Base-by-base conservation (phyloP, 2,888 invertebrate species). In the Leptogaster cylindrica region DNA sequence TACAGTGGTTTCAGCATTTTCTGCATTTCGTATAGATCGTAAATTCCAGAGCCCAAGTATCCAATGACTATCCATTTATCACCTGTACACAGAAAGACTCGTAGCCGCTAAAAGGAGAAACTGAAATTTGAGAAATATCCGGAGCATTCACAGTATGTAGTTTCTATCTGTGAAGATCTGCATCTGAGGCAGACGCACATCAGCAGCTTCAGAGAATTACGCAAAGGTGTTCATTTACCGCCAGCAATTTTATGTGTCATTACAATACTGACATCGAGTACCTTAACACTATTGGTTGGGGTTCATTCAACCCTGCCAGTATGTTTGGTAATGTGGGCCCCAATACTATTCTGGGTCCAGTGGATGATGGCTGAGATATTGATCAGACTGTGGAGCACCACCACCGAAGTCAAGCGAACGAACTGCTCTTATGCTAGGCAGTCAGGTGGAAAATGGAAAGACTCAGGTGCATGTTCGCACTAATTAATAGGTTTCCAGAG, bases 111-210 rank as follows among this genome's bases (percentile, higher is more conserved):
- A n/a, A 28, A 27, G 18, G 28, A 33, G 52, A 52, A 52, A 33
- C 52, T 52, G 52, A 52, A 52, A 52, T 52, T 52, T 52, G 33
- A 52, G 52, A 52, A 52, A 52, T 52, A 52, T 52, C 52, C 52
- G 52, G 52, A 33, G 52, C 52, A 52, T 52, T 33, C n/a, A 3
- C 2, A 10, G 12, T n/a, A n/a, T 48, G 10, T 44, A 33, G 52
- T 52, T 33, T 52, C 52, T 52, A 18, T 31, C n/a, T 28, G n/a
- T 33, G 4, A 2, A 2, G 52, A 52, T 52, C 52, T 52, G 52
- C 52, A 52, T 52, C 33, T 18, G n/a, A n/a, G n/a, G n/a, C n/a
- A n/a, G 52, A 52, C 52, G 52, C 52, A 52, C 52, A 33, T 52
- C 31, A 33, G 52, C 31, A 33, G 52, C 20, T 52, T 28, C 52